Evolutionary conservation across 2,797 vertebrate genomes (phyloP), one percentile per base, ranked within the genome.

Genomic region (Zalophus californianus): DNA sequence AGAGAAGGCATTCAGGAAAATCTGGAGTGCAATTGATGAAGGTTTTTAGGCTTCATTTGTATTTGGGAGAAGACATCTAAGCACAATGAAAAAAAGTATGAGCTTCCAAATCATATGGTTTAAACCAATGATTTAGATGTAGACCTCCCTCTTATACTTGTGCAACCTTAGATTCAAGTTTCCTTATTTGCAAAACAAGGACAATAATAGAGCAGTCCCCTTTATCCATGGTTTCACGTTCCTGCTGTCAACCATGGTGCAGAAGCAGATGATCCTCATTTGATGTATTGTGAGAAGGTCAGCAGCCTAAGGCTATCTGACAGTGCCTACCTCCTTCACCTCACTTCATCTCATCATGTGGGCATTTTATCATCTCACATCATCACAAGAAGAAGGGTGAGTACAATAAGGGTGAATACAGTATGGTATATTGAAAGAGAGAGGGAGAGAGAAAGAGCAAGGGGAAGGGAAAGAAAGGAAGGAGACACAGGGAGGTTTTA

Each of bases 121-220:
- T 18, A 68, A 68, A 68, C 16, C 9, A 20, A 35, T 11, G 1
- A n/a, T 21, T 48, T 66, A 56, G 14, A 32, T 21, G 7, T 1
- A 44, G 9, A 80, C 6, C 18, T 72, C 2, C 5, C 5, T 11
- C 18, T 44, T 60, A 52, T 11, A 7, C 5, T 48, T 77, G 1
- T 84, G 25, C n/a, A 58, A 21, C 0, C 18, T 52, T 38, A 20
- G 7, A 0, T 2, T 54, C 1, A 18, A 38, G 0, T 9, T n/a
- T 32, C 25, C 27, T 41, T 75, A 32, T 73, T 58, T 58, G 56
- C 0, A 68, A 68, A 85, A 54, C 3, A 75, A 13, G 18, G 1
- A 15, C 3, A 72, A 62, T 15, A 58, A 84, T 44, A 15, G 12
- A 16, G 3, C 9, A 48, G 25, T 15, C 13, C 38, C 7, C 44